Evolutionary conservation across 1,140 invertebrate species (phyloP), one percentile per base, ranked within the genome.

Genomic region (Drosophila auraria): DNA sequence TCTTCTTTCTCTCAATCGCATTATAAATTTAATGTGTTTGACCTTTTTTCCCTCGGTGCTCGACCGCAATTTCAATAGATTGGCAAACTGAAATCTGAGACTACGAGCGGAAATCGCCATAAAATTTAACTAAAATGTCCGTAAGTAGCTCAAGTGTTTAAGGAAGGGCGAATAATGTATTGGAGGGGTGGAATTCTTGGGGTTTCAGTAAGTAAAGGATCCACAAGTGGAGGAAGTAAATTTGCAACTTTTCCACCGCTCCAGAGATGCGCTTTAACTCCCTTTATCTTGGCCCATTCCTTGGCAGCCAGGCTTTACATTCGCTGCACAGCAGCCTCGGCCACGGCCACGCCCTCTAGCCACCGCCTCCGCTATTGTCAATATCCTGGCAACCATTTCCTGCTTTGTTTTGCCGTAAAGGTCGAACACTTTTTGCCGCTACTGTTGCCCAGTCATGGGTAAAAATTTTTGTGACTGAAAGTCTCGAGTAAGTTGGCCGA

Each of bases 1-100:
- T 45, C 14, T 45, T 27, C 38, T 47, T 47, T 44, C 17, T 33
- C 51, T 69, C 84, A 82, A 89, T 84, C 81, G 71, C 86, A 89
- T 90, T 84, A 89, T 84, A 90, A 89, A 89, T 89, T 90, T 90
- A 89, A 89, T 89, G 86, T 76, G 78, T 82, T 87, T 87, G 80
- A 87, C 84, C 78, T 84, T 89, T 87, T 87, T 49, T 51, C 71
- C 56, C 63, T 63, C 63, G 42, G 38, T 53, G 59, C 51, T 74
- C 78, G 78, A 90, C 84, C 84, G 84, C 84, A 89, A 89, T 89
- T 84, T 76, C 86, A 76, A 90, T 89, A 84, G 80, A 89, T 87
- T 89, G 84, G 69, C 84, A 78, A 87, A 83, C 77, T 82, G 66
- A 79, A 79, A 79, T 79, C 77, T 64, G 59, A 65, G 77, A 45